Evolutionary conservation across 2,113 vertebrate genomes (phyloP).

Genomic region (Lepus americanus): DNA sequence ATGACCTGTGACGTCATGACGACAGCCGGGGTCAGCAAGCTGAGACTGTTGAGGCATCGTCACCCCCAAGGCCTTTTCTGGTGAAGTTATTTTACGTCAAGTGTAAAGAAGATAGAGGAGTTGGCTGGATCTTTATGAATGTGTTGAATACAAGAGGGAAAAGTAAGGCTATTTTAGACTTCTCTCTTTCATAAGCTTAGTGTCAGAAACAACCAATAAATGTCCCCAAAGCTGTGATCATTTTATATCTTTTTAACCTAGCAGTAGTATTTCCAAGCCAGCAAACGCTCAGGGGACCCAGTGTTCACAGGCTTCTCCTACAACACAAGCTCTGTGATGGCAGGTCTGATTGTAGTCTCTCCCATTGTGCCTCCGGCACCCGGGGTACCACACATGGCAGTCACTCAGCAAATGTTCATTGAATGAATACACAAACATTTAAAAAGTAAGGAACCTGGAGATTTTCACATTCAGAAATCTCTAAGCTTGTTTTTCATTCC

Average conservation of each 20-base stretch:
- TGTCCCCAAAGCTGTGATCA: background rate
- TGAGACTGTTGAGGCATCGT: background rate
- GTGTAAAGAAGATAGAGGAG: conserved; percentile 15
- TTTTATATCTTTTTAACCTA: background rate
- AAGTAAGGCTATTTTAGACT: background rate
- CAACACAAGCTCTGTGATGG: background rate
- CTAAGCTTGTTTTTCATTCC: background rate
- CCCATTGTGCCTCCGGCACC: background rate
- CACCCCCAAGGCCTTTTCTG: background rate
- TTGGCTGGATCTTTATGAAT: conserved; percentile 15
- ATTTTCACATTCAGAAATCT: conserved; percentile 22
- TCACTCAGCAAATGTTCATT: background rate
- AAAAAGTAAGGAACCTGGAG: background rate
- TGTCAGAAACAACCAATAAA: background rate
- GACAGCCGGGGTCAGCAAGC: background rate
- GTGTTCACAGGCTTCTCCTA: background rate
- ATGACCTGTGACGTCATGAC: background rate
- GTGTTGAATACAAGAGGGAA: background rate
- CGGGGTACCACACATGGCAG: background rate
- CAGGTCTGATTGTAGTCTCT: background rate
- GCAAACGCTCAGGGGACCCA: background rate
- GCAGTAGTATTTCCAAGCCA: background rate
- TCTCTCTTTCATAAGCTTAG: background rate
- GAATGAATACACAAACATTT: background rate
- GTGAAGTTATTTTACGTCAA: background rate